These are phyloP conservation scores for Metellina segmentata DNA, from an alignment of 2,888 invertebrate species.

Conservation along the genomic window DNA sequence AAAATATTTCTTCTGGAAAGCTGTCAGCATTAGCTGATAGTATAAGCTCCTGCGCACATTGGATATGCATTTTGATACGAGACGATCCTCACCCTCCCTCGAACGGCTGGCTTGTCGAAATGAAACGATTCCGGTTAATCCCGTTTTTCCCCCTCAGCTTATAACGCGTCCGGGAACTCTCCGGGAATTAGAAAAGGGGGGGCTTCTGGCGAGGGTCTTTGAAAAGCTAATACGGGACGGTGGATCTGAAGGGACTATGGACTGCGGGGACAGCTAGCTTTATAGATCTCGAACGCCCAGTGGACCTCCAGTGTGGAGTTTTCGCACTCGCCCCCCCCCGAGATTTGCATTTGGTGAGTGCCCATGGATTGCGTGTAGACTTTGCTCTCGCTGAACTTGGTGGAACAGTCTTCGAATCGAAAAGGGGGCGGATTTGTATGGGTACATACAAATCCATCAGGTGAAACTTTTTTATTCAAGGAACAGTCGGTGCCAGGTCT, in stretches of 20 bases:
- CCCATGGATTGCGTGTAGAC: too few relatives aligned
- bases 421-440: too few relatives aligned
- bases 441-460: too few relatives aligned
- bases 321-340: not conserved
- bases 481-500: too few relatives aligned
- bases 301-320: not conserved
- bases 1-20: constrained; percentile 76
- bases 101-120: constrained; percentile 54
- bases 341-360: constrained; percentile 7
- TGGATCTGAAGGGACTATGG: constrained; percentile 44
- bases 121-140: constrained; percentile 75
- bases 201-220: constrained; percentile 31
- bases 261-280: constrained; percentile 23
- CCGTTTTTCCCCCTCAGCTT: constrained; percentile 62
- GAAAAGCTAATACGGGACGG: constrained; percentile 65
- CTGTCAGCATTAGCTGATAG: constrained; percentile 57
- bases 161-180: constrained; percentile 45
- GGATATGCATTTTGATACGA: constrained; percentile 62
- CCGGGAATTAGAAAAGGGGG: constrained; percentile 44
- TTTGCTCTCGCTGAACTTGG: too few relatives aligned
- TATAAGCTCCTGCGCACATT: constrained; percentile 63
- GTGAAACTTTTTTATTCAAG: too few relatives aligned
- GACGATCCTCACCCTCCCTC: not conserved
- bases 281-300: constrained; percentile 7
- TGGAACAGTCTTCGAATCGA: too few relatives aligned